Conservation (phyloP, 2,888 invertebrate genomes). For the Listrodromus nycthemerus region DNA sequence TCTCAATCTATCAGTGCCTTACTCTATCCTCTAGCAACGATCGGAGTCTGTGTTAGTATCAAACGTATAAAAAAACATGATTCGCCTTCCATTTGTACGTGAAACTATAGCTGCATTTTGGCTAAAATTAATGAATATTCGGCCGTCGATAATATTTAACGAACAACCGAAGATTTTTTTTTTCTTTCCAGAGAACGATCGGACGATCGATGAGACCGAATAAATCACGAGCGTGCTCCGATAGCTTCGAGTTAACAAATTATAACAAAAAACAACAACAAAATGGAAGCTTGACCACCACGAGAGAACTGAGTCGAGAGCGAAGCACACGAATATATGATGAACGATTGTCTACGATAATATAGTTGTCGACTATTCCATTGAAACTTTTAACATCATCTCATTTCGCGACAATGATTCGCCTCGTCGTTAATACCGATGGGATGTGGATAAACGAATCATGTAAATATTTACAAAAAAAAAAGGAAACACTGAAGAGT, state of each 20-base stretch:
- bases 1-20: conserved; percentile 69
- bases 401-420: conserved; percentile 54
- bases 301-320: conserved; percentile 16
- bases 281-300: conserved; percentile 32
- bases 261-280: conserved; percentile 4
- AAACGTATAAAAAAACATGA: conserved; percentile 21
- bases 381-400: conserved; percentile 49
- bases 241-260: conserved; percentile 15
- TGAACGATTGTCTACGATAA: conserved; percentile 55
- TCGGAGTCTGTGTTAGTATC: conserved; percentile 53
- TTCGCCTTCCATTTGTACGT: conserved; percentile 17
- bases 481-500: conserved; percentile 49
- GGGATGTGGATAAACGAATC: conserved; percentile 71
- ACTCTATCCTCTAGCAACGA: conserved; percentile 70
- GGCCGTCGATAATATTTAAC: conserved; percentile 23
- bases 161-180: conserved; percentile 41
- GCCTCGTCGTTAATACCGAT: conserved; percentile 52
- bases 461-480: conserved; percentile 73
- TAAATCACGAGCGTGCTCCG: conserved; percentile 60
- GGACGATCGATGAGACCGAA: conserved; percentile 44
- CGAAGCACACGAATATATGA: conserved; percentile 46
- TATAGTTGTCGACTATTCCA: conserved; percentile 54
- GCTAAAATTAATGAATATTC: conserved; percentile 32
- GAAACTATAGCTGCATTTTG: conserved; percentile 5
- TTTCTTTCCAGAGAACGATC: conserved; percentile 42